Conservation (phyloP, 2,113 vertebrate species). For the Lasiurus borealis region DNA sequence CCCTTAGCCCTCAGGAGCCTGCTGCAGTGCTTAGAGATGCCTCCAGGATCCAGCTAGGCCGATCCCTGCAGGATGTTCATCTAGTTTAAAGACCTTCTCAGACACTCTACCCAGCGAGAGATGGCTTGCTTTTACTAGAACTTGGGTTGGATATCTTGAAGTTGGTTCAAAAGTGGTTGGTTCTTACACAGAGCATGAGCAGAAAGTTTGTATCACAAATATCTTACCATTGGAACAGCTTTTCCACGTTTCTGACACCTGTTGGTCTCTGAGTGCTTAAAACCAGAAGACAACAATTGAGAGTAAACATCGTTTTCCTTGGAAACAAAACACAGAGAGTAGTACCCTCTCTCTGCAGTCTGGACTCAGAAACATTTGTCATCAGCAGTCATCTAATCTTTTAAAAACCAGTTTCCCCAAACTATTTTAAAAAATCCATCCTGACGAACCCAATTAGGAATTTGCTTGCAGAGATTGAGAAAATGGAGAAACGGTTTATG, state of each 20-base stretch:
- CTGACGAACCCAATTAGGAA: neutral
- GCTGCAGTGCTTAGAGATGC: accelerated
- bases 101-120: neutral
- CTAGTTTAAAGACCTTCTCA: neutral
- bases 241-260: neutral
- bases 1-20: neutral
- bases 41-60: neutral
- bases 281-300: neutral
- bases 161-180: neutral
- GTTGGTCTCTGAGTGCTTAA: neutral
- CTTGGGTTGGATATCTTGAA: neutral
- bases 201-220: neutral
- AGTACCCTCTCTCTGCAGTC: neutral
- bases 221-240: too few relatives aligned
- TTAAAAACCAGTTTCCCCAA: neutral
- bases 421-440: neutral
- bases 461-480: neutral
- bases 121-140: neutral
- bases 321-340: neutral
- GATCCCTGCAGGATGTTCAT: accelerated
- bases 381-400: neutral
- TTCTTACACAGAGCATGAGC: neutral
- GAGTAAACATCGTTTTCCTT: neutral
- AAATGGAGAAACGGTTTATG: neutral
- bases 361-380: neutral